A percentile compares a stretch with the other conserved stretches of the same genome.
phyloP scores from a whole-genome alignment of 92 coral and sea anemone genomes.

The Parazoanthus atlanticus region DNA sequence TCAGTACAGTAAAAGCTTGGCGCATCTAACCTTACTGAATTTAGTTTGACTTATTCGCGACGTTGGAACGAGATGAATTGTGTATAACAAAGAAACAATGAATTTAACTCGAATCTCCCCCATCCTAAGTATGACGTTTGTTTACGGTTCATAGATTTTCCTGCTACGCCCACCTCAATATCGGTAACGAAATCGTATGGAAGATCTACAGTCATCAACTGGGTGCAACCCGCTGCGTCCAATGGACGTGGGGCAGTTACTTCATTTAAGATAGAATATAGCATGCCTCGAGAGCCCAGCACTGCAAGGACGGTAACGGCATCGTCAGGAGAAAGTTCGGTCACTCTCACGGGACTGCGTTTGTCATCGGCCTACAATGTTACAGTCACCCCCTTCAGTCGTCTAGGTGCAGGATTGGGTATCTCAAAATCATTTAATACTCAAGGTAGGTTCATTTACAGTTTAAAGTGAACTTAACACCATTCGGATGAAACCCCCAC shows the following conservation, averaged over 20 bases:
- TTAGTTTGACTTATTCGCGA: too few species aligned
- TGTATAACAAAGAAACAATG: too few species aligned
- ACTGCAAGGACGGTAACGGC: background rate
- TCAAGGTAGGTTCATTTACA: background rate
- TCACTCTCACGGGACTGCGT: constrained; percentile 1
- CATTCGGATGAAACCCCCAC: too few species aligned
- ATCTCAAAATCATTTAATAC: constrained; percentile 5
- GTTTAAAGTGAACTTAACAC: too few species aligned
- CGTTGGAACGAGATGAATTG: too few species aligned
- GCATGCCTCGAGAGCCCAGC: background rate
- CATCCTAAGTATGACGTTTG: too few species aligned
- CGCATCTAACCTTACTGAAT: too few species aligned
- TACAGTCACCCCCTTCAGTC: background rate
- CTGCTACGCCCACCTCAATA: constrained; percentile 12
- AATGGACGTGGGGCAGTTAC: constrained; percentile 9
- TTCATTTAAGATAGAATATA: constrained; percentile 8
- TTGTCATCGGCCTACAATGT: background rate
- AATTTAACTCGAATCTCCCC: too few species aligned
- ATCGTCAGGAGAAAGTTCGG: background rate
- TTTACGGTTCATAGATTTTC: constrained; percentile 1
- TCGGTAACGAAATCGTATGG: background rate
- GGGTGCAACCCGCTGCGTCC: background rate
- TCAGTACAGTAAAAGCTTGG: too few species aligned
- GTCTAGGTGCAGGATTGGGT: constrained; percentile 13
- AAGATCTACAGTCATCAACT: constrained; percentile 3